A percentile compares a stretch with the other conserved stretches of the same genome.
Evolutionary conservation across 1,140 invertebrate genomes (phyloP).

Genomic region (Drosophila repletoides): DNA sequence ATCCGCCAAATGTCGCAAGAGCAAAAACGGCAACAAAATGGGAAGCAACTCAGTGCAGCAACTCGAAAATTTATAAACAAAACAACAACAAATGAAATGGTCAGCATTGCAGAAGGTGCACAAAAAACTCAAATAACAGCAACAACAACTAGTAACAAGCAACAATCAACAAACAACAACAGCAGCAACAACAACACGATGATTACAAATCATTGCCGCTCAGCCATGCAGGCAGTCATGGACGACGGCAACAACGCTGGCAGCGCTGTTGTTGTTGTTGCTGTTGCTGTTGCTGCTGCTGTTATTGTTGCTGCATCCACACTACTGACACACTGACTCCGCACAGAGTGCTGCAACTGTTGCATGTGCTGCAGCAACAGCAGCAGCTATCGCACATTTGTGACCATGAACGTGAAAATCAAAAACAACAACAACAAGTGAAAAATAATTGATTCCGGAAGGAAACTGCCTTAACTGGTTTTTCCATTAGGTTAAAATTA

Average conservation of each 20-base stretch:
- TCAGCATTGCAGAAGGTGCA: conserved; percentile 16
- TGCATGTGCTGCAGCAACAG: conserved; percentile 30
- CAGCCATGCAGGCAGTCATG: conserved; percentile 34
- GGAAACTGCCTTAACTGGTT: conserved; percentile 76
- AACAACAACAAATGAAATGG: conserved; percentile 6
- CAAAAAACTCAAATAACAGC: background rate
- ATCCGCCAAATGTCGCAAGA: conserved; percentile 44
- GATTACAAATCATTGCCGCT: conserved; percentile 30
- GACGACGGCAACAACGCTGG: conserved; percentile 2
- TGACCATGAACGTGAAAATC: conserved; percentile 76
- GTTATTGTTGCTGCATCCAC: conserved; percentile 15
- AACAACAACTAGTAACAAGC: conserved; percentile 9
- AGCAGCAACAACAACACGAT: conserved; percentile 9
- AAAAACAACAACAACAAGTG: conserved; percentile 62
- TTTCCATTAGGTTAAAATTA: conserved; percentile 26
- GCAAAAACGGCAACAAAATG: conserved; percentile 47
- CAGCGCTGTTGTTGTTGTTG: background rate
- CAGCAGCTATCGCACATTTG: conserved; percentile 41
- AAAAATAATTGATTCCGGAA: conserved; percentile 79
- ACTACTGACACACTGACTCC: conserved; percentile 50
- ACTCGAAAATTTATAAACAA: conserved; percentile 7
- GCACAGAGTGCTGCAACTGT: conserved; percentile 29
- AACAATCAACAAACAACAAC: background rate
- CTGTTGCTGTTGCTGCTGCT: background rate
- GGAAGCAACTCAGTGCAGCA: conserved; percentile 24